Conservation (phyloP, 2,797 vertebrate genomes). For the Geotria australis region DNA sequence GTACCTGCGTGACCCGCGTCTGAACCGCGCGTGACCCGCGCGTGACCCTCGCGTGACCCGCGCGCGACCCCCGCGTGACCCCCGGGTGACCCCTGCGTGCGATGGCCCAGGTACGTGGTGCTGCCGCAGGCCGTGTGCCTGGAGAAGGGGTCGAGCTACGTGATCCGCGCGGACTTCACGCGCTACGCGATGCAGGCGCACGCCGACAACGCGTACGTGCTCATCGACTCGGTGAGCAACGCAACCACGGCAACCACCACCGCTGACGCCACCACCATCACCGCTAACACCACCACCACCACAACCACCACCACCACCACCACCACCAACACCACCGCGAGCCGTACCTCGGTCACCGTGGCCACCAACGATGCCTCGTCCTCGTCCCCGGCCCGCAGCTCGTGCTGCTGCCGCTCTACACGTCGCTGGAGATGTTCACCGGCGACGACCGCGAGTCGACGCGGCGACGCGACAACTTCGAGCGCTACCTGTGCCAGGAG, state of each 20-base stretch:
- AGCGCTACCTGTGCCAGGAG: conserved; percentile 52
- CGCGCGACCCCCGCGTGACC: too few species aligned
- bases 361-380: too few species aligned
- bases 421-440: conserved; percentile 63
- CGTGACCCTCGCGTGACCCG: too few species aligned
- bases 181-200: conserved; percentile 23
- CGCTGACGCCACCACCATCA: too few species aligned
- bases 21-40: too few species aligned
- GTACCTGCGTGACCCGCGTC: too few species aligned
- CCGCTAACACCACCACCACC: too few species aligned
- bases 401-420: conserved; percentile 39
- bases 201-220: conserved; percentile 18
- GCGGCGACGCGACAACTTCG: conserved; percentile 33
- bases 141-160: conserved; percentile 42
- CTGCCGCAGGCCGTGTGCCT: conserved; percentile 42
- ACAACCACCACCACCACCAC: too few species aligned
- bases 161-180: conserved; percentile 35
- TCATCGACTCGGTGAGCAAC: conserved; percentile 56
- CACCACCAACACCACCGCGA: too few species aligned
- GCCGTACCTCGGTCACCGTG: too few species aligned
- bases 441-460: conserved; percentile 28
- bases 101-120: conserved; percentile 22
- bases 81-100: neutral
- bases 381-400: conserved; percentile 14
- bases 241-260: too few species aligned